Base-by-base conservation (phyloP, 1,140 invertebrate genomes). In the Cotesia chilonis region DNA sequence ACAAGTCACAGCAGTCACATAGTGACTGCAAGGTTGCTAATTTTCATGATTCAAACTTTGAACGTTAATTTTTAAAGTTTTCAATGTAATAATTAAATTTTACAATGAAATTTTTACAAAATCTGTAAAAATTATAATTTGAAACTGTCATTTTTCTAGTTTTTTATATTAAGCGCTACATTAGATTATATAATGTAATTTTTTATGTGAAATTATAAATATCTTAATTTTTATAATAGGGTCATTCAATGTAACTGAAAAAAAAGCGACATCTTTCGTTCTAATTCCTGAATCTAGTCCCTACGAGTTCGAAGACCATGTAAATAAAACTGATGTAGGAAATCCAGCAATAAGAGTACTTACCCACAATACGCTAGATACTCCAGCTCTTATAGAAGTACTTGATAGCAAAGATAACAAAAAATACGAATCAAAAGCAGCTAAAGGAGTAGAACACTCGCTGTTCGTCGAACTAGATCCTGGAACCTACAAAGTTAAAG, bases 381-480 rank as follows among this genome's bases (percentile, higher is more conserved):
- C 70, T 71, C 4, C 59, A 20, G 57, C 59, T 6, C 67, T 51
- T 4, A 55, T 57, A 37, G 28, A 47, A 37, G n/a, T 71, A 10
- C 17, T 65, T 63, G 17, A 55, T 17, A 38, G 68, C 59, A 60
- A 20, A 60, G 47, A 35, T 14, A 59, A 63, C 37, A 14, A 61
- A 36, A 47, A 52, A 63, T 7, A 70, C n/a, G 68, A 57, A 36
- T 64, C 82, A 0, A 37, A 12, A 12, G 59, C 37, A 52, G 36
- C n/a, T 9, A 12, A 51, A 7, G 4, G 17, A 59, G 2, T 51
- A 6, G 37, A 51, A 20, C 65, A 61, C 12, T 86, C 87, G 0
- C 52, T 82, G 28, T 79, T 88, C 9, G 69, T 75, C 4, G 80
- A 85, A 68, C 73, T 91, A 0, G 82, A 84, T 4, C 75, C 85